Evolutionary conservation across 2,113 vertebrate genomes (phyloP).

Genomic region (Sander lucioperca): DNA sequence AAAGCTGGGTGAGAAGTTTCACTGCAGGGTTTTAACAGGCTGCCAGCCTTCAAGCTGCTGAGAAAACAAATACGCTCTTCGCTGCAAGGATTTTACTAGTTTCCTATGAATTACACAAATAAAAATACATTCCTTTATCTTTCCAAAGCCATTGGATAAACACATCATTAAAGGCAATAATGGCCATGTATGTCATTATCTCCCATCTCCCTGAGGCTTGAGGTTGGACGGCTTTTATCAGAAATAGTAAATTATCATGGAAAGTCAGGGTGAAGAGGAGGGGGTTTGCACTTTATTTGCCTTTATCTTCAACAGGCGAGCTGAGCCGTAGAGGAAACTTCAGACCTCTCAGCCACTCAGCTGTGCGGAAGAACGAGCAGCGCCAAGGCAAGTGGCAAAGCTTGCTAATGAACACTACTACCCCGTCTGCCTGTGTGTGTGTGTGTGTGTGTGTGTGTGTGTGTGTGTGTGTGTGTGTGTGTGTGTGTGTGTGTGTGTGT

Average conservation of each 20-base stretch:
- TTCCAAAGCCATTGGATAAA: constrained; percentile 7
- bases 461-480: constrained; percentile 19
- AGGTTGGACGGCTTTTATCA: background rate
- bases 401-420: constrained; percentile 49
- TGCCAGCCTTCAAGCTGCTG: constrained; percentile 26
- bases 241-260: constrained; percentile 19
- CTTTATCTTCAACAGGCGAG: constrained; percentile 26
- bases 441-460: background rate
- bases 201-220: background rate
- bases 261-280: constrained; percentile 7
- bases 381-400: constrained; percentile 3
- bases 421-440: background rate
- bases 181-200: background rate
- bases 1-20: constrained; percentile 38
- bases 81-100: background rate
- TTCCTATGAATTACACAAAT: background rate
- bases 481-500: background rate
- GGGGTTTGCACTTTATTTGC: constrained; percentile 9
- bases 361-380: constrained; percentile 38
- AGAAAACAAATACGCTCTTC: constrained; percentile 1
- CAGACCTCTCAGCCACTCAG: constrained; percentile 44
- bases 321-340: constrained; percentile 43
- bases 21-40: constrained; percentile 3
- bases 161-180: constrained; percentile 23
- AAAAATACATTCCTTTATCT: no score